Evolutionary conservation across 1,140 invertebrate genomes (phyloP), one percentile per base, ranked within the genome.

Genomic region (Steinernema khuongi): DNA sequence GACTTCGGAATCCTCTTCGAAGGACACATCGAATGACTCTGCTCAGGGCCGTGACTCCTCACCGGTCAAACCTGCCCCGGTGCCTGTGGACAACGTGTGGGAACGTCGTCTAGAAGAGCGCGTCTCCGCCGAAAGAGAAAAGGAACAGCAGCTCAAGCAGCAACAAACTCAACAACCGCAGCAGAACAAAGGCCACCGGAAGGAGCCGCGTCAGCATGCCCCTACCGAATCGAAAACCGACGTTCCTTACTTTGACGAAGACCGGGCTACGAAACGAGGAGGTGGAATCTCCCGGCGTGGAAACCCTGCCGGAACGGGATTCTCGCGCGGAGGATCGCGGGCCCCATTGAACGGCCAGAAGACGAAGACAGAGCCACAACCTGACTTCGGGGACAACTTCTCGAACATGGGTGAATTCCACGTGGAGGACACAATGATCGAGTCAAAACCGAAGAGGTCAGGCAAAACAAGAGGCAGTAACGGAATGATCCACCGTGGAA

Each of bases 41-140:
- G 28, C 22, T 19, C 18, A 72, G n/a, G 18, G 71, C 71, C 32
- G n/a, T 32, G 60, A 29, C 22, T 68, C 19, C 18, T 7, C 31
- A 22, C 4, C 70, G n/a, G 33, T 43, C 11, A 30, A 70, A 28
- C 71, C 74, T 2, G 71, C 74, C 2, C 74, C 79, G 1, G 71
- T 41, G 1, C 77, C 81, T 31, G 41, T 75, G 1, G 80, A 79
- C 36, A 83, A 83, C 74, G 71, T 83, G 14, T 83, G 82, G 82
- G 81, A 79, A n/a, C 84, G 84, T 67, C 60, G 81, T 17, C 78
- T 73, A 67, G 81, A 83, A 44, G 81, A 83, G 44, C 81, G 79
- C 1, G 69, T 69, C 28, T 74, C 67, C 1, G 50, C 72, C 14
- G 76, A 82, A 67, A 75, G 75, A 22, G 76, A 78, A 30, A 78